Percentiles rank a stretch among this genome's conserved stretches.
Conservation (phyloP, 1,140 invertebrate genomes). For the Tetramorium alpestre region DNA sequence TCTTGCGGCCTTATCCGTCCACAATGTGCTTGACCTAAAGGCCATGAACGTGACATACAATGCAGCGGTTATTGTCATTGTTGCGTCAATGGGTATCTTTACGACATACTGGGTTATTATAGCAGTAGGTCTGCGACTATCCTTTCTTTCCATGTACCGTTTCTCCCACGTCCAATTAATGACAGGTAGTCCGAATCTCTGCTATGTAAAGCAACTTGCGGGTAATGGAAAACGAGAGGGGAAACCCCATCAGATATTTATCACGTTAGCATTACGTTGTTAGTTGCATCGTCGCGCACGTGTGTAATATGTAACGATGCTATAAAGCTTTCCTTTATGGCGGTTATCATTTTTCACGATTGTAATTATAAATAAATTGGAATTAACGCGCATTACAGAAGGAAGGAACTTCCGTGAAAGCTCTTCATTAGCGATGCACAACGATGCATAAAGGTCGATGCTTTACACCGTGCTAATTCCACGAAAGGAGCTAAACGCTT, state of each 20-base stretch:
- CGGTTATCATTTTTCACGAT: conserved; percentile 39
- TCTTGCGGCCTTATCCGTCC: not conserved
- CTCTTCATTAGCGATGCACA: conserved; percentile 54
- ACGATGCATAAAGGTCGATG: conserved; percentile 50
- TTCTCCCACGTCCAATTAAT: conserved; percentile 8
- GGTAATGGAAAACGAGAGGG: conserved; percentile 31
- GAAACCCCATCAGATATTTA: conserved; percentile 20
- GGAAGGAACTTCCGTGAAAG: conserved; percentile 51
- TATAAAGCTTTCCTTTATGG: conserved; percentile 15
- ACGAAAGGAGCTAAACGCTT: conserved; percentile 25
- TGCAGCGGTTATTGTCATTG: conserved; percentile 35
- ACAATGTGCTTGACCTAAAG: not conserved
- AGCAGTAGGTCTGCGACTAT: not conserved
- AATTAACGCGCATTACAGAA: conserved; percentile 41
- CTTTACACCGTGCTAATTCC: conserved; percentile 45
- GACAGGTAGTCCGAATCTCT: not conserved
- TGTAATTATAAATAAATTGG: conserved; percentile 56
- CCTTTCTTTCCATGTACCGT: not conserved
- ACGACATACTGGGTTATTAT: not conserved
- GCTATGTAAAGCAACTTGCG: not conserved
- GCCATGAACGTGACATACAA: not conserved
- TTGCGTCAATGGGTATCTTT: conserved; percentile 12
- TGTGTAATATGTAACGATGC: not conserved
- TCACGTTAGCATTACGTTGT: conserved; percentile 32
- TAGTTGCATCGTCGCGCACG: conserved; percentile 41